These are phyloP conservation scores for Willowsia nigromaculata DNA, from an alignment of 2,888 invertebrate species.

Conservation along the genomic window DNA sequence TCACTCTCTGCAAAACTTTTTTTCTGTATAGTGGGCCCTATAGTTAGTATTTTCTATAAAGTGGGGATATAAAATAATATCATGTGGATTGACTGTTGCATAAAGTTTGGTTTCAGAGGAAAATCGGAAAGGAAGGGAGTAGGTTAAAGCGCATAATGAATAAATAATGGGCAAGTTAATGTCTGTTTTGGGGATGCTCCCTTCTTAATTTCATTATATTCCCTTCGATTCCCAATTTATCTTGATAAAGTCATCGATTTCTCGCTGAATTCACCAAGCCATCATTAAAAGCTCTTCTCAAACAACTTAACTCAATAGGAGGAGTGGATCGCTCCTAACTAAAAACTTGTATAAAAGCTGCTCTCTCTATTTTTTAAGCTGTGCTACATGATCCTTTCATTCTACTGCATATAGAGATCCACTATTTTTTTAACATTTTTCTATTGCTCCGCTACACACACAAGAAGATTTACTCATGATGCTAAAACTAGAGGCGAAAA, in stretches of 20 bases:
- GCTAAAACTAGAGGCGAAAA: neutral
- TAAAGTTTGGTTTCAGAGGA: constrained; percentile 11
- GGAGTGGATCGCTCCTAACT: constrained; percentile 43
- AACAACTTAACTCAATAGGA: constrained; percentile 62
- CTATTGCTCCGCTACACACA: neutral
- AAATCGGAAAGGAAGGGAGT: constrained; percentile 60
- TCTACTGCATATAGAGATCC: neutral
- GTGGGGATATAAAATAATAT: neutral
- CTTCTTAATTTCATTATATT: constrained; percentile 78
- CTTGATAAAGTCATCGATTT: constrained; percentile 79
- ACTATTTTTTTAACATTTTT: neutral
- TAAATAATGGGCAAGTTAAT: constrained; percentile 78
- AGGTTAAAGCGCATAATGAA: constrained; percentile 76
- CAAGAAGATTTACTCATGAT: constrained; percentile 32
- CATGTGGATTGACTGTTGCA: neutral
- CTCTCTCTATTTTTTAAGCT: constrained; percentile 3
- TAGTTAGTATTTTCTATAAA: too few relatives aligned
- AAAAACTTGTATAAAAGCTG: constrained; percentile 25
- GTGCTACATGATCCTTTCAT: neutral
- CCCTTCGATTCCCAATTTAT: constrained; percentile 78
- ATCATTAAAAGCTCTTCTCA: constrained; percentile 78
- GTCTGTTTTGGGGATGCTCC: constrained; percentile 78
- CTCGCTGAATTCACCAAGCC: constrained; percentile 77
- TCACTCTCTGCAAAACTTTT: neutral
- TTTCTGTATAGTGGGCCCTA: too few relatives aligned